These are phyloP conservation scores for Herpetotheres cachinnans DNA, from an alignment of 2,113 vertebrate genomes.

Conservation along the genomic window DNA sequence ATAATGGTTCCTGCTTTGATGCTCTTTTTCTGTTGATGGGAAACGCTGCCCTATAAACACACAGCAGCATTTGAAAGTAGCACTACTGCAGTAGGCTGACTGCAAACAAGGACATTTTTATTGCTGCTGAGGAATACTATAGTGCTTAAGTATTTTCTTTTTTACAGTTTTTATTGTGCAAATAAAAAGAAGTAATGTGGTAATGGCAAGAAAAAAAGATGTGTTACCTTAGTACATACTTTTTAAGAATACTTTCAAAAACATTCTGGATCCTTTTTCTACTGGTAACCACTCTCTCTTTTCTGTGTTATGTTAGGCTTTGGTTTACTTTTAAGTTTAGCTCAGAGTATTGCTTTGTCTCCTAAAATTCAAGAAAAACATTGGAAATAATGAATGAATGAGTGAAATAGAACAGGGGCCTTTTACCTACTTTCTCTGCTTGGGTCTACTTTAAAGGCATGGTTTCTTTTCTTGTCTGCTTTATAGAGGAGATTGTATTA, in stretches of 20 bases:
- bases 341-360: constrained; percentile 62
- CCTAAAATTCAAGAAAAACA: background rate
- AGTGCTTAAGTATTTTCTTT: background rate
- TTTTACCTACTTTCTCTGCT: background rate
- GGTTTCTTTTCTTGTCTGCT: background rate
- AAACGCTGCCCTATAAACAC: background rate
- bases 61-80: background rate
- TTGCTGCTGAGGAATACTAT: background rate
- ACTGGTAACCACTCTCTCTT: constrained; percentile 42
- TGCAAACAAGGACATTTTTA: background rate
- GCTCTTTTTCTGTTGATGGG: background rate
- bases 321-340: constrained; percentile 61
- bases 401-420: background rate
- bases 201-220: background rate
- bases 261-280: constrained; percentile 53
- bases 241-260: constrained; percentile 67
- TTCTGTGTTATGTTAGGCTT: constrained; percentile 56
- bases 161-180: background rate
- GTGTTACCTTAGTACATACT: constrained; percentile 65
- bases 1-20: background rate
- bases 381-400: background rate
- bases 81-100: background rate
- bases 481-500: background rate
- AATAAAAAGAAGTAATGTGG: background rate
- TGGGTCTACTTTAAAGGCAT: background rate